These are phyloP conservation scores for Myanophis thanlyinensis DNA, from an alignment of 2,113 vertebrate species.

Conservation along the genomic window DNA sequence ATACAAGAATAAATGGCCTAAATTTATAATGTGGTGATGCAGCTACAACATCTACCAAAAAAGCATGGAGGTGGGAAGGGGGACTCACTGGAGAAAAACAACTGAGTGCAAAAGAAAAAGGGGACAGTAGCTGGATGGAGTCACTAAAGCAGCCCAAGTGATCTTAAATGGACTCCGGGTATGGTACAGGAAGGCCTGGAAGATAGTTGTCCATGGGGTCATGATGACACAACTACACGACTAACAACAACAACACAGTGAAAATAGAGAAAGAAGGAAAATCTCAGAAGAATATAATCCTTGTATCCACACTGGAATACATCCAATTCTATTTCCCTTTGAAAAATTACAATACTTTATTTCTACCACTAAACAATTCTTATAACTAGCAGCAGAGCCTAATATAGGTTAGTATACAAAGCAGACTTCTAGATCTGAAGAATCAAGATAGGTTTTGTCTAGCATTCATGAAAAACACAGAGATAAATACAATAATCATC, in stretches of 20 bases:
- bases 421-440: neutral
- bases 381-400: neutral
- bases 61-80: neutral
- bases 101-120: no score
- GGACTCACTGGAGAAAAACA: no score
- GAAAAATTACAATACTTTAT: neutral
- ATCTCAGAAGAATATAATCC: neutral
- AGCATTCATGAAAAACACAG: neutral
- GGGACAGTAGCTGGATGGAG: no score
- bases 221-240: no score
- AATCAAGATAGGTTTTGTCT: neutral
- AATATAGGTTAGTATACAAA: neutral
- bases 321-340: neutral
- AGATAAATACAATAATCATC: neutral
- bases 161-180: no score
- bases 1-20: conserved; percentile 24
- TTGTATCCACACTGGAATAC: neutral
- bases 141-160: no score
- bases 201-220: no score
- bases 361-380: neutral
- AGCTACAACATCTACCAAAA: neutral
- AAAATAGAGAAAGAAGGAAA: neutral
- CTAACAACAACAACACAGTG: no score
- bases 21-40: neutral
- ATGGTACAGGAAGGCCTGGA: no score